A percentile compares a stretch with the other conserved stretches of the same genome.
Conservation (phyloP, 2,113 vertebrate genomes). For the Dunckerocampus dactyliophorus region DNA sequence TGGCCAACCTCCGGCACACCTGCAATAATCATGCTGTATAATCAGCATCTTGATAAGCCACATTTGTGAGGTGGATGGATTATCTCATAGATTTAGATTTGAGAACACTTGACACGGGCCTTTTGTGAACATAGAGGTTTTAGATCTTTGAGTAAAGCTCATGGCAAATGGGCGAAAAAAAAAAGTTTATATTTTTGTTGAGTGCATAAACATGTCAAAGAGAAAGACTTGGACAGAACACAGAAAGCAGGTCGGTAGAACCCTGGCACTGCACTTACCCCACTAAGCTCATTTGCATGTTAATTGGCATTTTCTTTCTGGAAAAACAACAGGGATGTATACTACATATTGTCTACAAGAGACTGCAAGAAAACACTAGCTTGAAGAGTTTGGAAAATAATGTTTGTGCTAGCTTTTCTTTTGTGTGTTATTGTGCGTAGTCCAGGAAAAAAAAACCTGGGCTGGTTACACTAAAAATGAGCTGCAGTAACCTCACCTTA, state of each 20-base stretch:
- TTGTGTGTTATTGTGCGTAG: not conserved
- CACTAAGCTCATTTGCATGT: slow-evolving; percentile 77
- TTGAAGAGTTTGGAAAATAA: too few species aligned
- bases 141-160: too few species aligned
- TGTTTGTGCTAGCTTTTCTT: not conserved
- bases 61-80: too few species aligned
- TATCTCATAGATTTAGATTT: too few species aligned
- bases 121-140: too few species aligned
- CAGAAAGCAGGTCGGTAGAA: slow-evolving; percentile 40
- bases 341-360: slow-evolving; percentile 63
- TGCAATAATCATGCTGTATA: too few species aligned
- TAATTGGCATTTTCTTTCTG: slow-evolving; percentile 80
- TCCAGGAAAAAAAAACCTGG: not conserved
- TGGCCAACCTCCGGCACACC: too few species aligned
- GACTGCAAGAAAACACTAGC: slow-evolving; percentile 39
- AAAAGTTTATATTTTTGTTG: not conserved
- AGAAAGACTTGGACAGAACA: slow-evolving; percentile 48
- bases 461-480: not conserved
- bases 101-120: too few species aligned
- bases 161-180: not conserved
- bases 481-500: slow-evolving; percentile 78
- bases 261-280: slow-evolving; percentile 73
- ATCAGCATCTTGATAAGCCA: too few species aligned
- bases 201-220: slow-evolving; percentile 51
- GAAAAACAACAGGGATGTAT: slow-evolving; percentile 76